A percentile compares a stretch with the other conserved stretches of the same genome.
Evolutionary conservation across 2,113 vertebrate genomes (phyloP).

Genomic region (Hemiscyllium ocellatum): DNA sequence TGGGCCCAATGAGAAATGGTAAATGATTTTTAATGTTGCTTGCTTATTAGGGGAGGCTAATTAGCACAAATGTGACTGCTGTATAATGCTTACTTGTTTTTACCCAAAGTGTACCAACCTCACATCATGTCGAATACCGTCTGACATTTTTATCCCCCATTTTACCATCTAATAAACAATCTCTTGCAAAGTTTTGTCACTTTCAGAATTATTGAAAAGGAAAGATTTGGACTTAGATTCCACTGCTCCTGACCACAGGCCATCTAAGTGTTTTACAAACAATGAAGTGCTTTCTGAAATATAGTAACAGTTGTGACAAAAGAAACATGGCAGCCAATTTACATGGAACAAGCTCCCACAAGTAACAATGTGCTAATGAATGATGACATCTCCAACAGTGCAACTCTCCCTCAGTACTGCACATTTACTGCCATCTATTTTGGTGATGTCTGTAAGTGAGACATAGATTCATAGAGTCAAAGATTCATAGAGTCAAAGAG

Average conservation of each 20-base stretch:
- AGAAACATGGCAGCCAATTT: not conserved
- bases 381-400: not conserved
- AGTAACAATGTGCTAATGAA: not conserved
- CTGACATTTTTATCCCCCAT: not conserved
- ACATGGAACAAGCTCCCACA: not conserved
- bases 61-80: not conserved
- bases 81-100: not conserved
- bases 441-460: too few relatives aligned
- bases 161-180: not conserved
- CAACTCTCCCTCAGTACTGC: not conserved
- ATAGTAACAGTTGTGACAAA: not conserved
- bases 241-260: not conserved
- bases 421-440: not conserved
- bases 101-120: not conserved
- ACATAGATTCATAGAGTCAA: too few relatives aligned
- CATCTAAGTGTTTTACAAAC: not conserved
- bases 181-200: not conserved
- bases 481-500: too few relatives aligned
- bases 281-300: not conserved
- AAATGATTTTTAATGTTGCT: constrained; percentile 16
- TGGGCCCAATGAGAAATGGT: not conserved
- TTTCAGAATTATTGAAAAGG: not conserved
- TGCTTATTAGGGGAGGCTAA: not conserved
- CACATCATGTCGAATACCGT: not conserved
- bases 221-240: not conserved